These are phyloP conservation scores for Gryllus bimaculatus DNA, from an alignment of 1,140 invertebrate genomes.

Conservation along the genomic window DNA sequence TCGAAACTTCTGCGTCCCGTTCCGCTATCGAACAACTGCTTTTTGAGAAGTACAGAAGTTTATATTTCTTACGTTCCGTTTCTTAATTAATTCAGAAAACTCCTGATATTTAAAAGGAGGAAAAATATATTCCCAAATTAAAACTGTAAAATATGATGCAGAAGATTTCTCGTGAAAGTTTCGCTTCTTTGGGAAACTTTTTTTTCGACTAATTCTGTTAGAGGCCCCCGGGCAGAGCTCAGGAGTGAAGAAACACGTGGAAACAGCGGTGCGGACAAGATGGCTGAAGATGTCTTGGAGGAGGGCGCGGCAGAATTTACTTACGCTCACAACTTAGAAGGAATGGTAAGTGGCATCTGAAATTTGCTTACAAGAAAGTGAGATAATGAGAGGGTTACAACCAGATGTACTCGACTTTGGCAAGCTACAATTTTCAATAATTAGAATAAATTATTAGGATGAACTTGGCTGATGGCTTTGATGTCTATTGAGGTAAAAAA, in stretches of 20 bases:
- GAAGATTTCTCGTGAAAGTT: background rate
- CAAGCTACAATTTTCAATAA: too few relatives aligned
- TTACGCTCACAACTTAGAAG: background rate
- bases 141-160: conserved; percentile 5
- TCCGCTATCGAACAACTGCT: background rate
- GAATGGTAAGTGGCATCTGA: background rate
- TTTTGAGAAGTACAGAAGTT: background rate
- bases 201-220: background rate
- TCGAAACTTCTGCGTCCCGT: background rate
- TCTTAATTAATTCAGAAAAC: conserved; percentile 6
- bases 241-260: background rate
- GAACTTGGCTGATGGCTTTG: too few relatives aligned
- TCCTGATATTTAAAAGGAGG: background rate
- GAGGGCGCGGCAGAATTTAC: too few relatives aligned
- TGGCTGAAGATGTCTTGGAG: background rate
- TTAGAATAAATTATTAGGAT: too few relatives aligned
- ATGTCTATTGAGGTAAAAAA: too few relatives aligned
- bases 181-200: background rate
- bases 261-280: background rate
- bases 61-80: conserved; percentile 5
- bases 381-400: too few relatives aligned
- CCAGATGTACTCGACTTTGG: too few relatives aligned
- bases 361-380: background rate
- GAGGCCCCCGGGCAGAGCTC: background rate
- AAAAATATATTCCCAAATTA: background rate